Evolutionary conservation across 2,888 invertebrate genomes (phyloP), one percentile per base, ranked within the genome.

Genomic region (Perdita meconis): DNA sequence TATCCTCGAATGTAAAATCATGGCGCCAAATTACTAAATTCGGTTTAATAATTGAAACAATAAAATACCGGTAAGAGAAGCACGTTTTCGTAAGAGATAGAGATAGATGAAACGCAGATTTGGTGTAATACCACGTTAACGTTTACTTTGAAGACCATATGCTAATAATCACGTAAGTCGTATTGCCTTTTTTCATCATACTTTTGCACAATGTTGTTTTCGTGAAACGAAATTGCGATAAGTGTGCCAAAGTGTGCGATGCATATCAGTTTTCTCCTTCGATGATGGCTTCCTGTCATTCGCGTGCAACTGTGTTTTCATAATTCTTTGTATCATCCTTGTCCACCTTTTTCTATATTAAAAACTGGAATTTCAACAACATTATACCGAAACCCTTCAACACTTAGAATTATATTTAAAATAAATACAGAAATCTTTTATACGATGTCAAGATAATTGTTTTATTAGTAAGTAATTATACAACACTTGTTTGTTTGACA

Each of bases 271-370:
- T 36, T 55, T 57, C 57, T 51, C 30, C n/a, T 38, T 44, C n/a
- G 36, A 65, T 72, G 44, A 79, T 79, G 77, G 79, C 61, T 64
- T 1, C 72, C 77, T 77, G 77, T 77, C 79, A 79, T 55, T 65
- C 40, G 40, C 36, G 34, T 38, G 51, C 12, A 47, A 56, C 40
- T 10, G 60, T 72, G 40, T 77, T 77, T 71, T 68, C 47, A 4
- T 79, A 71, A 56, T 47, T 60, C 42, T 34, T 34, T 19, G 13
- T 3, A 19, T 38, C 26, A n/a, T n/a, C 50, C 51, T 44, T 57
- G 26, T 72, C 44, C 19, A 8, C 6, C 24, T 38, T 22, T 38
- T 36, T 0, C 42, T 34, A 0, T 13, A 47, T 5, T 5, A n/a
- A 12, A 8, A 59, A n/a, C n/a, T n/a, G 24, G 13, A 2, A 53